Percentiles rank a stretch among this genome's conserved stretches.
Evolutionary conservation across 53 echinoderm and acorn worm species (phyloP).

Genomic region (Luidia sarsii): DNA sequence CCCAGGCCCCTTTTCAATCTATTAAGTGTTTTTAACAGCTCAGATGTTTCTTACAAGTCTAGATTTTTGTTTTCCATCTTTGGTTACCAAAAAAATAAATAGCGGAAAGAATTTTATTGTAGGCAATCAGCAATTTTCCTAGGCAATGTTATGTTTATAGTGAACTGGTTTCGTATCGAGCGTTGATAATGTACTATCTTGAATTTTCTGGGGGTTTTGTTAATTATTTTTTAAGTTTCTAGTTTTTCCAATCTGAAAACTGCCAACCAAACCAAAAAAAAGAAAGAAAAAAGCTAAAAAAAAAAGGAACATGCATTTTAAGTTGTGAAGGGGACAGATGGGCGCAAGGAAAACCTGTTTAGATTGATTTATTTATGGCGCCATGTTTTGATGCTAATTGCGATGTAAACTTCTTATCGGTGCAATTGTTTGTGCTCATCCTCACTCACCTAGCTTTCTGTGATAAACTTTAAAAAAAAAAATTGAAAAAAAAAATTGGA

Average conservation of each 20-base stretch:
- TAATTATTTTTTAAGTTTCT: not conserved
- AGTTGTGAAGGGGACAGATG: too few species aligned
- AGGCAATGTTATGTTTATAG: too few species aligned
- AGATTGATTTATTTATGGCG: conserved; percentile 1
- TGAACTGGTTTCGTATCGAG: too few species aligned
- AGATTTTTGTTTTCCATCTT: not conserved
- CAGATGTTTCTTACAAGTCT: not conserved
- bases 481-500: not conserved
- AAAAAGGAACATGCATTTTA: not conserved
- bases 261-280: too few species aligned
- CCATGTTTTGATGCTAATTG: conserved; percentile 18
- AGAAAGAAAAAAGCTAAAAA: not conserved
- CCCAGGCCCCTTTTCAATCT: too few species aligned
- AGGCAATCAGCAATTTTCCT: conserved; percentile 10
- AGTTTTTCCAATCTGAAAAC: too few species aligned
- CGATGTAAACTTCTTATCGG: conserved; percentile 34
- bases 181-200: too few species aligned
- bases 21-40: not conserved
- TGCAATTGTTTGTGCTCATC: conserved; percentile 52
- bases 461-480: conserved; percentile 18
- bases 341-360: too few species aligned
- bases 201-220: too few species aligned
- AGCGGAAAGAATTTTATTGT: not conserved
- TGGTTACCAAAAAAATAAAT: not conserved
- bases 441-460: conserved; percentile 52